phyloP scores from a whole-genome alignment of 1,140 invertebrate species.

The Drosophila miranda region DNA sequence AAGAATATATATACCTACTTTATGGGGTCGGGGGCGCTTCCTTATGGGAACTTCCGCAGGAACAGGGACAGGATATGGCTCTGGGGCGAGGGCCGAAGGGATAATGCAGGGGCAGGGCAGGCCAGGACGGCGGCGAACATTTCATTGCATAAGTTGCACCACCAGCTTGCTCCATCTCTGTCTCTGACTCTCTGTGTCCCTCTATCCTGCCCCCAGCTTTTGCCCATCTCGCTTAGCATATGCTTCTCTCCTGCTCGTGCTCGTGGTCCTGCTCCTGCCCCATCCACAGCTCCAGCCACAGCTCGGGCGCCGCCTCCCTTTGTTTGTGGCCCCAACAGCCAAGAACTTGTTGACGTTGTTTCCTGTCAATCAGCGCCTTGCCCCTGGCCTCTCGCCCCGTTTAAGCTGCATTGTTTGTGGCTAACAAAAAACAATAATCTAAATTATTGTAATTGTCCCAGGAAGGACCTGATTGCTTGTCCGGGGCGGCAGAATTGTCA shows the following conservation, averaged over 20 bases:
- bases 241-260: slow-evolving; percentile 19
- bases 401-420: slow-evolving; percentile 39
- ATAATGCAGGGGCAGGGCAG: neutral
- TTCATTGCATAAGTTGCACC: slow-evolving; percentile 60
- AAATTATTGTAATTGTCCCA: slow-evolving; percentile 48
- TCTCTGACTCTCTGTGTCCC: neutral
- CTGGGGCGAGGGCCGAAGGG: neutral
- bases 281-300: neutral
- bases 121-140: slow-evolving; percentile 35
- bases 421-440: slow-evolving; percentile 31
- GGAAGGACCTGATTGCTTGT: slow-evolving; percentile 34
- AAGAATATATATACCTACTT: no score
- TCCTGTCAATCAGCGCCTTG: slow-evolving; percentile 40
- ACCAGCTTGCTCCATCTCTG: slow-evolving; percentile 10
- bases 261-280: no score
- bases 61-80: slow-evolving; percentile 29
- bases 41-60: slow-evolving; percentile 63
- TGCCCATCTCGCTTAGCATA: slow-evolving; percentile 33
- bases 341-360: slow-evolving; percentile 60
- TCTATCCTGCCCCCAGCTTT: slow-evolving; percentile 10
- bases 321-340: slow-evolving; percentile 38
- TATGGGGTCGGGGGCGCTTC: no score
- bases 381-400: neutral
- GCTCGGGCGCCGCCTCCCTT: slow-evolving; percentile 12
- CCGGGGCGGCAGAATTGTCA: neutral